A percentile compares a stretch with the other conserved stretches of the same genome.
phyloP scores from a whole-genome alignment of 2,888 invertebrate genomes.

The Andrena trimmerana region DNA sequence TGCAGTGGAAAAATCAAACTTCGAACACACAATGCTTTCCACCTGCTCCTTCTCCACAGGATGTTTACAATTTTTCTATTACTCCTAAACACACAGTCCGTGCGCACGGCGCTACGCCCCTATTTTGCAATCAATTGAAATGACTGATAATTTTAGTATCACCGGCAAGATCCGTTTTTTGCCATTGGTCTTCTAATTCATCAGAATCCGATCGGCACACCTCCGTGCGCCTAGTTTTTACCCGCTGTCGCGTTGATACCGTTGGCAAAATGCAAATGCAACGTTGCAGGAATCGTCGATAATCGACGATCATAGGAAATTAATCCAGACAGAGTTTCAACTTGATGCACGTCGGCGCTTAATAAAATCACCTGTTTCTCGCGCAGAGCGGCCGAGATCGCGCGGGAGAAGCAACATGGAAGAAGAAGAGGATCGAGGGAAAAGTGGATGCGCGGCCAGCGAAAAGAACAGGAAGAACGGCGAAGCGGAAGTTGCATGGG shows the following conservation, averaged over 20 bases:
- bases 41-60: background rate
- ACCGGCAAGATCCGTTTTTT: background rate
- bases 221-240: background rate
- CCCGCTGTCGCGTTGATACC: too few species aligned
- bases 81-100: background rate
- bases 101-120: background rate
- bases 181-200: background rate
- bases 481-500: constrained; percentile 71
- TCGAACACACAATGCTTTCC: background rate
- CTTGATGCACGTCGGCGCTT: background rate
- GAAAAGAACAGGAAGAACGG: constrained; percentile 60
- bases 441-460: background rate
- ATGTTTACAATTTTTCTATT: constrained; percentile 34
- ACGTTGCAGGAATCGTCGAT: background rate
- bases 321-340: background rate
- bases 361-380: background rate
- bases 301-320: constrained; percentile 1
- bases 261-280: constrained; percentile 8
- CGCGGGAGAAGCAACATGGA: background rate
- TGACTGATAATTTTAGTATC: constrained; percentile 53
- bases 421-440: constrained; percentile 7
- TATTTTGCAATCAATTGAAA: constrained; percentile 65
- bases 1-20: background rate
- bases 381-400: background rate
- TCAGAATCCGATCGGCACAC: background rate